Conservation (phyloP, 2,888 invertebrate species). For the Idaea straminata region DNA sequence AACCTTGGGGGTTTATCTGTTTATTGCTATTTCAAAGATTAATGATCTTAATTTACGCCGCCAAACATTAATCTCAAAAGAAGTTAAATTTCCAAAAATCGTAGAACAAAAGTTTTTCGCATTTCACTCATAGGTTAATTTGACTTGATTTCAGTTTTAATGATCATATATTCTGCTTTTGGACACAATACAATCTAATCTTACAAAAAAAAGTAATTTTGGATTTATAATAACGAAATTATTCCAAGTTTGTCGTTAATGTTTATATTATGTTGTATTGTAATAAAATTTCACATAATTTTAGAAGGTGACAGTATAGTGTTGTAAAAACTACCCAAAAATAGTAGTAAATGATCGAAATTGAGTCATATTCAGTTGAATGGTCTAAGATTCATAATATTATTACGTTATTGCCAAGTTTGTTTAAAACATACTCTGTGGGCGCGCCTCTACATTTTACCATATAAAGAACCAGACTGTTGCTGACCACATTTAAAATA, state of each 20-base stretch:
- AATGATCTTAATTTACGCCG: too few relatives aligned
- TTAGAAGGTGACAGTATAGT: background rate
- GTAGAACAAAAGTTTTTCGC: too few relatives aligned
- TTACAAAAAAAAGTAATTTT: background rate
- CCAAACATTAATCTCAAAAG: too few relatives aligned
- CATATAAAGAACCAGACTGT: conserved; percentile 16
- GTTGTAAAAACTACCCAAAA: background rate
- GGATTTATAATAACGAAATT: background rate
- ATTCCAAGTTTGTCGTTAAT: background rate
- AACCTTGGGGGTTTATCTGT: too few relatives aligned
- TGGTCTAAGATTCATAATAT: conserved; percentile 2
- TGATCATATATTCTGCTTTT: background rate
- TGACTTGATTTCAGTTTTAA: background rate
- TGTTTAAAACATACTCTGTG: conserved; percentile 33
- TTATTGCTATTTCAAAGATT: too few relatives aligned
- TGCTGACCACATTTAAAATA: background rate
- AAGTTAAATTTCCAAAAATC: too few relatives aligned
- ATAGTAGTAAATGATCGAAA: background rate
- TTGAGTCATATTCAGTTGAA: background rate
- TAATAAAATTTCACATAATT: background rate
- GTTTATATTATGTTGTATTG: background rate
- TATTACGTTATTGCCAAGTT: too few relatives aligned
- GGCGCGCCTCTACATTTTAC: conserved; percentile 40
- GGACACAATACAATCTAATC: background rate
- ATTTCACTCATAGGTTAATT: background rate